Percentiles rank a stretch among this genome's conserved stretches.
Conservation (phyloP, 1,140 invertebrate genomes). For the Sesamia nonagrioides region DNA sequence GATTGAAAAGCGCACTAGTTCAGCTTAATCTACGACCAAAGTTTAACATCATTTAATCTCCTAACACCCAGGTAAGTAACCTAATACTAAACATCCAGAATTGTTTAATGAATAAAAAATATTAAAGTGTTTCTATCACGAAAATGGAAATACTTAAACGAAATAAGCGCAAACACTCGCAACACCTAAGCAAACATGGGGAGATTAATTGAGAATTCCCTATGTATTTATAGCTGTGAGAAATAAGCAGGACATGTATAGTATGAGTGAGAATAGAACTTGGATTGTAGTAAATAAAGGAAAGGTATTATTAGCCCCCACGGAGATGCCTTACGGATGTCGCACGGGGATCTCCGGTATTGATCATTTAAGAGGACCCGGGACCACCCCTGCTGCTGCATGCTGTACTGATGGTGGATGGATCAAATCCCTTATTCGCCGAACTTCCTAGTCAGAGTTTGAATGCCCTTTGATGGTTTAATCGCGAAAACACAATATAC, state of each 20-base stretch:
- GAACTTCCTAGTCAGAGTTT: too few relatives aligned
- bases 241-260: slow-evolving; percentile 35
- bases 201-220: slow-evolving; percentile 48
- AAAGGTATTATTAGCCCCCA: background rate
- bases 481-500: background rate
- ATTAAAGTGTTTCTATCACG: slow-evolving; percentile 26
- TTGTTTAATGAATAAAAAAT: slow-evolving; percentile 36
- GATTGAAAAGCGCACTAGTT: too few relatives aligned
- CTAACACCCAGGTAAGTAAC: slow-evolving; percentile 27
- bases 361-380: too few relatives aligned
- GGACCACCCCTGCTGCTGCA: too few relatives aligned
- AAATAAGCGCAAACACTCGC: slow-evolving; percentile 18
- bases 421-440: too few relatives aligned
- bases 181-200: slow-evolving; percentile 26
- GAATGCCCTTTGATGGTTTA: too few relatives aligned
- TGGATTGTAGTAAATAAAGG: background rate
- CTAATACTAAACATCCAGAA: slow-evolving; percentile 19
- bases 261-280: background rate
- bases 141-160: slow-evolving; percentile 35
- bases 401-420: too few relatives aligned
- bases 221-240: slow-evolving; percentile 40
- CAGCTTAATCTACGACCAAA: background rate
- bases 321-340: too few relatives aligned
- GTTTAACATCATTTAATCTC: slow-evolving; percentile 27
- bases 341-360: too few relatives aligned